phyloP scores from a whole-genome alignment of 2,888 invertebrate genomes.

The Hoplodrina ambigua region DNA sequence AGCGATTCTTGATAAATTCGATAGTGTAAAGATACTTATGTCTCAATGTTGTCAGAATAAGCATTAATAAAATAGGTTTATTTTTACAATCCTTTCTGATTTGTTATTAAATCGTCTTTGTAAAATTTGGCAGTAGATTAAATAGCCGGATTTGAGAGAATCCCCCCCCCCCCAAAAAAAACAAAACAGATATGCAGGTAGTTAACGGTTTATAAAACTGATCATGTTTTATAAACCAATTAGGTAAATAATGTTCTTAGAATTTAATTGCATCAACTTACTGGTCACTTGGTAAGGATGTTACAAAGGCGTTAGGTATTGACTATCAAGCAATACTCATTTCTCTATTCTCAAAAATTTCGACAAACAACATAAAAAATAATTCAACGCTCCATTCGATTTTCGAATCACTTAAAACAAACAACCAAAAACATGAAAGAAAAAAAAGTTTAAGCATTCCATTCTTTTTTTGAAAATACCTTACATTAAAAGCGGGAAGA shows the following conservation, averaged over 20 bases:
- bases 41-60: conserved; percentile 5
- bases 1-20: conserved; percentile 13
- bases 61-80: too few relatives aligned
- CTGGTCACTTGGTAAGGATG: background rate
- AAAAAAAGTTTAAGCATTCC: background rate
- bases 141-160: background rate
- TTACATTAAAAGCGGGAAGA: background rate
- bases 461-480: background rate
- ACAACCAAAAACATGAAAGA: background rate
- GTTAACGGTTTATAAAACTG: conserved; percentile 6
- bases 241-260: background rate
- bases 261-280: conserved; percentile 10
- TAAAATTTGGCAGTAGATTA: background rate
- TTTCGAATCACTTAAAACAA: background rate
- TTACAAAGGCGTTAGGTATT: background rate
- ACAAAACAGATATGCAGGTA: background rate
- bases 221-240: conserved; percentile 12
- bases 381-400: conserved; percentile 32
- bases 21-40: conserved; percentile 9
- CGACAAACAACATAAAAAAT: too few relatives aligned
- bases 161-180: background rate
- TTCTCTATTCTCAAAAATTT: background rate
- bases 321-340: background rate
- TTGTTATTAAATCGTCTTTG: background rate
- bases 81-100: too few relatives aligned